Percentiles rank a stretch among this genome's conserved stretches.
Evolutionary conservation across 2,888 invertebrate species (phyloP).

Genomic region (Ophion slaviceki): DNA sequence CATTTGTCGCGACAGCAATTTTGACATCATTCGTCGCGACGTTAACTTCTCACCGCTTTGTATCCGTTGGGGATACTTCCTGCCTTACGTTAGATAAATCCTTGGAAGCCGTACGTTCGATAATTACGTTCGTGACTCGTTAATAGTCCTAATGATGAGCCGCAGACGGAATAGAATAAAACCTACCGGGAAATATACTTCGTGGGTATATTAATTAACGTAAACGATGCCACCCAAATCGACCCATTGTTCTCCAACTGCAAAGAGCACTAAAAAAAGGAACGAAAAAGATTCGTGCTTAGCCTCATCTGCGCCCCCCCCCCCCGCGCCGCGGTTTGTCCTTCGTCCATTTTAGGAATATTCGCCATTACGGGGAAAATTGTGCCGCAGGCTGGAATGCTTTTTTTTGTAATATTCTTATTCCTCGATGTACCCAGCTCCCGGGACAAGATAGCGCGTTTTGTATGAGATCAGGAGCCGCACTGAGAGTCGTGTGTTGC

Average conservation of each 20-base stretch:
- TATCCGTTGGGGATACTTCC: slow-evolving; percentile 1
- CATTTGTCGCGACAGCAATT: slow-evolving; percentile 3
- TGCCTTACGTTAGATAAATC: neutral
- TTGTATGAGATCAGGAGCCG: slow-evolving; percentile 42
- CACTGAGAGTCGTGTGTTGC: slow-evolving; percentile 28
- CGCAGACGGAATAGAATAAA: neutral
- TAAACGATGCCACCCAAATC: slow-evolving; percentile 54
- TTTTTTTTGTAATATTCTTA: slow-evolving; percentile 16
- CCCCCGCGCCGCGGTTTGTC: neutral
- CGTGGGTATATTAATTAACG: slow-evolving; percentile 46
- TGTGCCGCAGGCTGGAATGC: neutral
- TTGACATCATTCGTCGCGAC: slow-evolving; percentile 1
- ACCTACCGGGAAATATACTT: slow-evolving; percentile 21
- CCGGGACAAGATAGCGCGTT: slow-evolving; percentile 10
- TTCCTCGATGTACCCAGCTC: slow-evolving; percentile 14
- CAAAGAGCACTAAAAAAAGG: slow-evolving; percentile 29
- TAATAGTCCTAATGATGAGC: slow-evolving; percentile 6
- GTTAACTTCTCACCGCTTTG: neutral
- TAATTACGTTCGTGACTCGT: slow-evolving; percentile 37
- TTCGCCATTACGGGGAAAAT: slow-evolving; percentile 48
- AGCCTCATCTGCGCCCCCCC: neutral
- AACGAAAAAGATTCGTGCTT: slow-evolving; percentile 14
- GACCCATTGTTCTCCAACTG: slow-evolving; percentile 53
- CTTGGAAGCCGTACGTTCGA: slow-evolving; percentile 6
- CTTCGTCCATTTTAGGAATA: slow-evolving; percentile 57